phyloP scores from a whole-genome alignment of 2,113 vertebrate species.

The Gasterosteus nipponicus region DNA sequence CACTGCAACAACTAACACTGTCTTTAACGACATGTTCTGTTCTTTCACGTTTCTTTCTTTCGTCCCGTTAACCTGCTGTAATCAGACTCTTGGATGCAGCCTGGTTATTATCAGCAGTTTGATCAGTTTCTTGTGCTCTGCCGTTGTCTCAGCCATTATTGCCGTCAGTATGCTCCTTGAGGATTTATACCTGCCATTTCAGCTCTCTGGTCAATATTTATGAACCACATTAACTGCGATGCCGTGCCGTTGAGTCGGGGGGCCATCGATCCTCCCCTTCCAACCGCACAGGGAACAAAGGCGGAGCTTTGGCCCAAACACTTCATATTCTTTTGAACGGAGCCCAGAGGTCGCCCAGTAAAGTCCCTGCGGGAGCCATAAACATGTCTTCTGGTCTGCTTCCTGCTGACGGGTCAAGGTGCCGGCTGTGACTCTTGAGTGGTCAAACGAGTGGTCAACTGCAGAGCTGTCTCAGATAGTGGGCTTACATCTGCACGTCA shows the following conservation, averaged over 20 bases:
- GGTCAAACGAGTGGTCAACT: constrained; percentile 46
- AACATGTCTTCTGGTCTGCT: constrained; percentile 46
- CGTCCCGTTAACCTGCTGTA: background rate
- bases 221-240: constrained; percentile 70
- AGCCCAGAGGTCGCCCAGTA: constrained; percentile 18
- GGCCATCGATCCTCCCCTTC: constrained; percentile 55
- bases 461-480: constrained; percentile 13
- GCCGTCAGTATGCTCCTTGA: constrained; percentile 39
- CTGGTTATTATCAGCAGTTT: constrained; percentile 53
- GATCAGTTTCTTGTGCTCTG: constrained; percentile 50
- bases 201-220: constrained; percentile 74
- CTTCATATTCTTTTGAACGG: constrained; percentile 43
- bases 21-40: background rate
- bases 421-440: constrained; percentile 66
- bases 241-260: constrained; percentile 42
- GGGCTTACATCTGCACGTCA: background rate
- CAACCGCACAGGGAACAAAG: constrained; percentile 34
- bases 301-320: constrained; percentile 33
- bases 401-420: constrained; percentile 23
- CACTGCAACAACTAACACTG: background rate
- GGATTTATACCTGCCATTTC: constrained; percentile 71
- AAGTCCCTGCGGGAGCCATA: constrained; percentile 27
- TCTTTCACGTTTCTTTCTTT: constrained; percentile 5
- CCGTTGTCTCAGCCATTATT: constrained; percentile 47
- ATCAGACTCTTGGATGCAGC: constrained; percentile 18